Conservation (phyloP, 2,888 invertebrate species). For the Megastigmus dorsalis region DNA sequence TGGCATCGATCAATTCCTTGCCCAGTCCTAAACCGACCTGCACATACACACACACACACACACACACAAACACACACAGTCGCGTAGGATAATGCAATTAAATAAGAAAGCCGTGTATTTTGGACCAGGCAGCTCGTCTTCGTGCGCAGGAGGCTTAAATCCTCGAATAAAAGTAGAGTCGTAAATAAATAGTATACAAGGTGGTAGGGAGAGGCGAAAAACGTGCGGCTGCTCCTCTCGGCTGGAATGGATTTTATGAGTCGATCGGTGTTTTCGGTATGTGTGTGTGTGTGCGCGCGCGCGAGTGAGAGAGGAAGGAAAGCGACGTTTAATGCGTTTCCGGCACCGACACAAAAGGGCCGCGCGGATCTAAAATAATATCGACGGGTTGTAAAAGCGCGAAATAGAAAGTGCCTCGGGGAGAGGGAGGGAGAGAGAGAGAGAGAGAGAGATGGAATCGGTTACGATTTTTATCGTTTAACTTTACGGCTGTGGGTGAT, state of each 20-base stretch:
- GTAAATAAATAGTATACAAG: conserved; percentile 17
- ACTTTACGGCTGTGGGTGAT: not conserved
- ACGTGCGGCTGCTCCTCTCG: not conserved
- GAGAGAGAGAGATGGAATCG: not conserved
- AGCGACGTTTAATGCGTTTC: conserved; percentile 3
- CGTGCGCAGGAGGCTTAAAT: conserved; percentile 30
- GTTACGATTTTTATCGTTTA: too few relatives aligned
- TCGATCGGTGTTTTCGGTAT: too few relatives aligned
- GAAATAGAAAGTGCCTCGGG: conserved; percentile 10
- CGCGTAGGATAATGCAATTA: too few relatives aligned
- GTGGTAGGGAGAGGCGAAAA: not conserved
- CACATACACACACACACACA: too few relatives aligned
- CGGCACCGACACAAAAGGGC: not conserved
- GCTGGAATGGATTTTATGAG: conserved; percentile 32
- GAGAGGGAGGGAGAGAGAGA: not conserved
- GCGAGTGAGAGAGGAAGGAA: too few relatives aligned
- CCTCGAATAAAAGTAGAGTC: conserved; percentile 28
- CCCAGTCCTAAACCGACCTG: too few relatives aligned
- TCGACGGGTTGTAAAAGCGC: conserved; percentile 14
- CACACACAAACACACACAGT: too few relatives aligned
- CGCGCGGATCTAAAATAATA: too few relatives aligned
- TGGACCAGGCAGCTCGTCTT: not conserved
- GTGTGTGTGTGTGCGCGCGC: too few relatives aligned
- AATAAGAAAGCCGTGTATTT: too few relatives aligned
- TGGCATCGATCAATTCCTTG: too few relatives aligned